phyloP scores from a whole-genome alignment of 2,113 vertebrate genomes.

The Alces alces region DNA sequence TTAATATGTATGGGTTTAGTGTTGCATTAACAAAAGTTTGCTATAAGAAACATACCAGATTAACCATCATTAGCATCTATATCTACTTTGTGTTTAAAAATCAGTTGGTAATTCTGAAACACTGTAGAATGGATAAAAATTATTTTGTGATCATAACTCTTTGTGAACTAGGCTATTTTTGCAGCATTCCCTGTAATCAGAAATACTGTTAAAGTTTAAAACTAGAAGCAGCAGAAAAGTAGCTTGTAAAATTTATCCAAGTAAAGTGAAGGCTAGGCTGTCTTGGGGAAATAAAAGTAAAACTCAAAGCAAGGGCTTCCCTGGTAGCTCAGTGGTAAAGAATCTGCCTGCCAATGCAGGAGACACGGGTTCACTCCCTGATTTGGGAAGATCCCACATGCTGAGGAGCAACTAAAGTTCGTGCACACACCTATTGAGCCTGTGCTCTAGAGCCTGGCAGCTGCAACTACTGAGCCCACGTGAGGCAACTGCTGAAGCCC shows the following conservation, averaged over 20 bases:
- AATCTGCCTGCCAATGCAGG: not conserved
- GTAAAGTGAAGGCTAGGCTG: slow-evolving; percentile 94
- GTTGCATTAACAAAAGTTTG: slow-evolving; percentile 94
- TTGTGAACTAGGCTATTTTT: slow-evolving; percentile 97
- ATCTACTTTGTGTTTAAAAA: slow-evolving; percentile 91
- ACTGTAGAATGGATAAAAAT: slow-evolving; percentile 97
- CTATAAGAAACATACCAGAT: slow-evolving; percentile 87
- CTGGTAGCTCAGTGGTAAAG: not conserved
- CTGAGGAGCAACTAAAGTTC: not conserved
- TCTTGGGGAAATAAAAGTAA: slow-evolving; percentile 99
- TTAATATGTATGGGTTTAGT: slow-evolving; percentile 61
- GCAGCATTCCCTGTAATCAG: slow-evolving; percentile 99
- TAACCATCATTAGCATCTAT: slow-evolving; percentile 88
- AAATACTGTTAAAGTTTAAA: slow-evolving; percentile 95
- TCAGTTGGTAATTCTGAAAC: slow-evolving; percentile 90
- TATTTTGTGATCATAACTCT: slow-evolving; percentile 98
- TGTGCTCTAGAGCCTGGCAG: not conserved
- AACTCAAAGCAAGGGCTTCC: slow-evolving; percentile 81
- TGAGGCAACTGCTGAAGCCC: not conserved
- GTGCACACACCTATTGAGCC: not conserved
- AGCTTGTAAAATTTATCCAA: slow-evolving; percentile 92
- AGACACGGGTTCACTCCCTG: not conserved
- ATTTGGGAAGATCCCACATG: not conserved
- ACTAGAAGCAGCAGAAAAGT: slow-evolving; percentile 88
- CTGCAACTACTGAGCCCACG: not conserved